phyloP scores from a whole-genome alignment of 2,113 vertebrate species.

The Coracopsis vasa region DNA sequence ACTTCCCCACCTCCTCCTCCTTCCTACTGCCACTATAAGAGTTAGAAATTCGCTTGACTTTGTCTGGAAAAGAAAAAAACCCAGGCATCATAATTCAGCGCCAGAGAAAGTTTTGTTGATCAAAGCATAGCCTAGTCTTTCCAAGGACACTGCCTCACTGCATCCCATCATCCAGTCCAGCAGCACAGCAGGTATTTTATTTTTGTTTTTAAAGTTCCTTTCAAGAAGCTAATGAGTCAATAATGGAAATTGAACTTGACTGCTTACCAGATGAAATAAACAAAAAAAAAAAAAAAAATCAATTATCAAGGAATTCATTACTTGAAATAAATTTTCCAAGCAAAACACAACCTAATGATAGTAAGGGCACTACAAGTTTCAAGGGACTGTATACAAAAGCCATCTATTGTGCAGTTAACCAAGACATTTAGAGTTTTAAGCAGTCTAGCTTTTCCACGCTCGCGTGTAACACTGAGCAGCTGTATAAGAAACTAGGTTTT shows the following conservation, averaged over 20 bases:
- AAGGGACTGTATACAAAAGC: not conserved
- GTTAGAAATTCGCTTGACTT: constrained; percentile 35
- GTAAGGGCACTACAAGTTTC: not conserved
- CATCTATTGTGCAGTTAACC: not conserved
- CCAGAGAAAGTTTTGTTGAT: constrained; percentile 46
- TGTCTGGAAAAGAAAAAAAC: not conserved
- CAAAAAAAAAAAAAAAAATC: not conserved
- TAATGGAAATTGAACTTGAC: not conserved
- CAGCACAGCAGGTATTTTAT: not conserved
- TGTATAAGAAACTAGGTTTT: not conserved
- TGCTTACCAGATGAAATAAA: not conserved
- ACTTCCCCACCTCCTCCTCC: constrained; percentile 54
- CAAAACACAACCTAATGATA: not conserved
- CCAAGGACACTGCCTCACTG: constrained; percentile 12
- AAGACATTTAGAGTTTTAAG: not conserved
- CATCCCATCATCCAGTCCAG: not conserved
- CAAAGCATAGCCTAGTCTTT: constrained; percentile 3
- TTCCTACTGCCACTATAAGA: constrained; percentile 47
- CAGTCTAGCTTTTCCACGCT: not conserved
- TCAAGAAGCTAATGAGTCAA: not conserved
- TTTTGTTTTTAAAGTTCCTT: not conserved
- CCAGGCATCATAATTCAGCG: not conserved
- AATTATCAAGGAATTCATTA: not conserved
- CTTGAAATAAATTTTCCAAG: not conserved
- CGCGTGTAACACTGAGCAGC: not conserved